A percentile compares a stretch with the other conserved stretches of the same genome.
Evolutionary conservation across 1,140 invertebrate genomes (phyloP).

Genomic region (Drosophila aff.): DNA sequence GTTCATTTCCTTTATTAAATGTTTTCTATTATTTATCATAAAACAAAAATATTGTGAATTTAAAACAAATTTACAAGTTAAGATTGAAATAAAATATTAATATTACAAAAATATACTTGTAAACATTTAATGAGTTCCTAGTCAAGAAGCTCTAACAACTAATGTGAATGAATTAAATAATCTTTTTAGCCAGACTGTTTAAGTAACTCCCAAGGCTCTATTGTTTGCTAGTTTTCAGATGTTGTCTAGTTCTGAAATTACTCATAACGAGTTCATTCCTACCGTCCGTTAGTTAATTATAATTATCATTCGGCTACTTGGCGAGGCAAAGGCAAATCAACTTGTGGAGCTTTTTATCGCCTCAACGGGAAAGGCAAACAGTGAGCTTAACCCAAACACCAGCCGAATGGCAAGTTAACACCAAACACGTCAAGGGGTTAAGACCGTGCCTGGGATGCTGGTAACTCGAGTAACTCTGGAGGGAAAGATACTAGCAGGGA

Average conservation of each 20-base stretch:
- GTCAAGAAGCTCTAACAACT: background rate
- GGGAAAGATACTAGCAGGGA: background rate
- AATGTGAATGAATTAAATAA: constrained; percentile 3
- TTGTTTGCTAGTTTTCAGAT: constrained; percentile 13
- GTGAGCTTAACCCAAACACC: constrained; percentile 83
- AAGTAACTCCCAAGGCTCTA: background rate
- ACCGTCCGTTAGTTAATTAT: constrained; percentile 16
- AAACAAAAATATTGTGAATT: too few species aligned
- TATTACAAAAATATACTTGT: too few species aligned
- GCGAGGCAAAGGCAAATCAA: constrained; percentile 52
- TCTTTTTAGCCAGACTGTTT: constrained; percentile 3
- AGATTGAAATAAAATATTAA: too few species aligned
- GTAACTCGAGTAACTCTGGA: background rate
- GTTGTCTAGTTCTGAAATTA: constrained; percentile 8
- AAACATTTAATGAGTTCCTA: too few species aligned
- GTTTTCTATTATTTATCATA: too few species aligned
- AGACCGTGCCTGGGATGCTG: constrained; percentile 61
- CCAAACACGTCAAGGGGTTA: constrained; percentile 81
- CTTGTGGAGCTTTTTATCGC: constrained; percentile 64
- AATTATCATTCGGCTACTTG: constrained; percentile 57
- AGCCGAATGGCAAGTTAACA: constrained; percentile 79
- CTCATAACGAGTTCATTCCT: constrained; percentile 19
- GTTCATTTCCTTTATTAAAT: too few species aligned
- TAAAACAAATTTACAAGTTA: too few species aligned
- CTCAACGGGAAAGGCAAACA: constrained; percentile 66